Evolutionary conservation across 2,797 vertebrate genomes (phyloP), one percentile per base, ranked within the genome.

Genomic region (Peromyscus melanophrys): DNA sequence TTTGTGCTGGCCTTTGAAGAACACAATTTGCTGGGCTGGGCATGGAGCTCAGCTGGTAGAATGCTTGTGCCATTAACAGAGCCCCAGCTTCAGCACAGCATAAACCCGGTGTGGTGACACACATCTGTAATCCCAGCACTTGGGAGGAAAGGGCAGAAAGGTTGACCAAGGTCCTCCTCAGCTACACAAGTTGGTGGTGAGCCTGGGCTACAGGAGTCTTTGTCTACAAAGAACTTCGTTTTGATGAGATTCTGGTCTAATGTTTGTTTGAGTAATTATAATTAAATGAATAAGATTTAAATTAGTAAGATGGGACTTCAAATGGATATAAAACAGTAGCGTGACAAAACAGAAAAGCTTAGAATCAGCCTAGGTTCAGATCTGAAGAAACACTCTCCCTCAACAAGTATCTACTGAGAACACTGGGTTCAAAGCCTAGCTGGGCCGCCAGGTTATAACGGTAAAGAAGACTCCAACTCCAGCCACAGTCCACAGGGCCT

Each of bases 321-420:
- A 90, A 82, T 89, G 55, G 29, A 27, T n/a, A 67, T 11, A 71
- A 2, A 78, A 27, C 23, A 82, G 34, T 59, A 55, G 46, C 43
- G 4, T 31, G 85, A 65, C 27, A 77, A 67, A 85, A 95, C 40
- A 75, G 57, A 10, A 95, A 92, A 92, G 21, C 8, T 92, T 83
- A 52, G 61, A 61, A 78, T 46, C 57, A 69, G 19, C 46, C 21
- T 55, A 86, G 65, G 89, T n/a, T 14, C 37, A 61, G 31, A 83
- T 89, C 88, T 49, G 55, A 93, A 43, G 34, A 86, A 90, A 49
- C 49, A 21, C 0, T 16, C 12, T 46, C 27, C 10, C 19, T 94
- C 61, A 81, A 77, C 27, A 95, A 81, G 57, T 59, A 69, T 55
- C 86, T 92, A 59, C 27, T 23, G 76, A 55, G 19, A n/a, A 6